Percentiles rank a stretch among this genome's conserved stretches.
phyloP scores from a whole-genome alignment of 2,888 invertebrate species.

The Nasonovia ribisnigri region DNA sequence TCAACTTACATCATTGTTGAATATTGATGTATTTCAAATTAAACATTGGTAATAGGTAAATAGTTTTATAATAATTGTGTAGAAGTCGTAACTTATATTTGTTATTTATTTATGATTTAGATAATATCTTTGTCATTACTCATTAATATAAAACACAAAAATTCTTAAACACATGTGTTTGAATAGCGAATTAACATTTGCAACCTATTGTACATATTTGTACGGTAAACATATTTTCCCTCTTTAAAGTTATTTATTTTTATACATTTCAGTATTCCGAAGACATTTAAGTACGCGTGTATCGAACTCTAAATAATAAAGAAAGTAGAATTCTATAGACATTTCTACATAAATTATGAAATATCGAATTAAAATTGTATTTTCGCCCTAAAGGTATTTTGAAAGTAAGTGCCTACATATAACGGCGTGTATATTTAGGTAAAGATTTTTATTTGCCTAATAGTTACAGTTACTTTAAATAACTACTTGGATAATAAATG shows the following conservation, averaged over 20 bases:
- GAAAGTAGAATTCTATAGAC: not conserved
- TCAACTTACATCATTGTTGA: not conserved
- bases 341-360: not conserved
- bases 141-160: not conserved
- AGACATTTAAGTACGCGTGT: not conserved
- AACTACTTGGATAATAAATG: not conserved
- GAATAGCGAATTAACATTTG: not conserved
- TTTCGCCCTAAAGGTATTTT: not conserved
- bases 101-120: not conserved
- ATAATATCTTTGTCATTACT: not conserved
- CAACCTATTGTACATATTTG: not conserved
- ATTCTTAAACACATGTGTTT: not conserved
- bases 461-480: not conserved
- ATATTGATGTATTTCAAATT: not conserved
- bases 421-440: not conserved
- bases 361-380: not conserved
- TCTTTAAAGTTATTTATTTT: not conserved
- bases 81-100: not conserved
- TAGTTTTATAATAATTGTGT: not conserved
- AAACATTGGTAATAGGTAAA: not conserved
- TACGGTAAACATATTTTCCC: not conserved
- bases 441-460: not conserved
- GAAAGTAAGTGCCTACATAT: not conserved
- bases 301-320: not conserved
- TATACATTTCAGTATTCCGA: not conserved